These are phyloP conservation scores for Athripsodes cinereus DNA, from an alignment of 2,888 invertebrate species.

Conservation along the genomic window DNA sequence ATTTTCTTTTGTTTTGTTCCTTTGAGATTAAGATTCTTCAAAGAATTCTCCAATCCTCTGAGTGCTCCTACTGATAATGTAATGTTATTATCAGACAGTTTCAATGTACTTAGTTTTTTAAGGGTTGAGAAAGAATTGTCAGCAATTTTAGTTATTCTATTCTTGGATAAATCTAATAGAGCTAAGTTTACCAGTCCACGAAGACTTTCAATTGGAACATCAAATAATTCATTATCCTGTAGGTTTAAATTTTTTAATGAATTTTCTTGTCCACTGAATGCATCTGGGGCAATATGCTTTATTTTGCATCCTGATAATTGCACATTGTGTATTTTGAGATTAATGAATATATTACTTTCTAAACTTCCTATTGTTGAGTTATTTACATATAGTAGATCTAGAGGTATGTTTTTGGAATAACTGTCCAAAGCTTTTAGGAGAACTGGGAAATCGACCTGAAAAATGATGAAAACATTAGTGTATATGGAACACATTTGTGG, in stretches of 20 bases:
- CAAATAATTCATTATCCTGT: conserved; percentile 72
- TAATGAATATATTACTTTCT: conserved; percentile 60
- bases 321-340: conserved; percentile 70
- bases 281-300: conserved; percentile 59
- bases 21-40: conserved; percentile 87
- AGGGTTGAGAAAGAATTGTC: conserved; percentile 70
- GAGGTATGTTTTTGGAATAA: conserved; percentile 58
- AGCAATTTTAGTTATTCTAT: conserved; percentile 66
- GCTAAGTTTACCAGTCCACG: conserved; percentile 63
- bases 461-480: not conserved
- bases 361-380: conserved; percentile 73
- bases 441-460: conserved; percentile 67
- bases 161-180: conserved; percentile 78
- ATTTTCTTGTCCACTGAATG: conserved; percentile 78
- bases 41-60: conserved; percentile 68
- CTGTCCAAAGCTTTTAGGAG: conserved; percentile 69
- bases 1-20: conserved; percentile 75
- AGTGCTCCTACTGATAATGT: conserved; percentile 66
- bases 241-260: conserved; percentile 78
- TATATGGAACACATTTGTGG: no score
- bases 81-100: conserved; percentile 82
- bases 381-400: conserved; percentile 84
- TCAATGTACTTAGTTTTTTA: conserved; percentile 68
- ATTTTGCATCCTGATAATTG: conserved; percentile 82
- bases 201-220: conserved; percentile 71